Base-by-base conservation (phyloP, 2,797 vertebrate species). In the Acropternis orthonyx region DNA sequence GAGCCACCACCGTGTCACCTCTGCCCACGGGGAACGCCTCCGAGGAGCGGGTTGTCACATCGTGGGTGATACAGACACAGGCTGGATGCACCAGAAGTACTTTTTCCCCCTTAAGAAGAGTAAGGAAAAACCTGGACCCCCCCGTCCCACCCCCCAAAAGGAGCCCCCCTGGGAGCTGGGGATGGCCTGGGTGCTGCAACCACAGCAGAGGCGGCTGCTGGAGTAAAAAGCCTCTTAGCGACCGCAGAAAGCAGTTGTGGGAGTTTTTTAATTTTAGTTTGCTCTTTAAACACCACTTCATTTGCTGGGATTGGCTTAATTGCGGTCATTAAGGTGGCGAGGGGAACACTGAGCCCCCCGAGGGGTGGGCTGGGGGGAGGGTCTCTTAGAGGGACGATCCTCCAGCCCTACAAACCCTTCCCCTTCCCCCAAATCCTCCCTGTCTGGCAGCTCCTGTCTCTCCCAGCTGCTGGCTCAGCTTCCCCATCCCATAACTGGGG, bases 361-460 rank as follows among this genome's bases (percentile, higher is more conserved):
- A 66, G 75, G 32, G 54, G 34, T 3, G 15, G 56, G 67, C n/a
- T 84, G 56, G 12, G 43, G 18, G 76, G 34, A 46, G 26, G 36
- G 67, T 22, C 65, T 85, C 67, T 68, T 18, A 1, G 4, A 43
- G 12, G 39, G 27, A 82, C 34, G 58, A 43, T 22, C 5, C 44
- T 63, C 54, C 89, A 39, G 7, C 46, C 46, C 41, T 34, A 32
- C 27, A 49, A 61, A 22, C 4, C 32, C 12, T 10, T 3, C 36
- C 27, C 21, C 10, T 62, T 34, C 20, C 32, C 37, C 46, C 63
- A 79, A 10, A 44, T 10, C 20, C 62, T 36, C 36, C 22, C 14
- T 2, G 2, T 12, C 43, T 2, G 6, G 9, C 0, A 0, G 12
- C 21, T 48, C 32, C 75, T 48, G 51, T 52, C 6, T n/a, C 41